Base-by-base conservation (phyloP, 2,797 vertebrate genomes). In the Hephaestus fuliginosus region DNA sequence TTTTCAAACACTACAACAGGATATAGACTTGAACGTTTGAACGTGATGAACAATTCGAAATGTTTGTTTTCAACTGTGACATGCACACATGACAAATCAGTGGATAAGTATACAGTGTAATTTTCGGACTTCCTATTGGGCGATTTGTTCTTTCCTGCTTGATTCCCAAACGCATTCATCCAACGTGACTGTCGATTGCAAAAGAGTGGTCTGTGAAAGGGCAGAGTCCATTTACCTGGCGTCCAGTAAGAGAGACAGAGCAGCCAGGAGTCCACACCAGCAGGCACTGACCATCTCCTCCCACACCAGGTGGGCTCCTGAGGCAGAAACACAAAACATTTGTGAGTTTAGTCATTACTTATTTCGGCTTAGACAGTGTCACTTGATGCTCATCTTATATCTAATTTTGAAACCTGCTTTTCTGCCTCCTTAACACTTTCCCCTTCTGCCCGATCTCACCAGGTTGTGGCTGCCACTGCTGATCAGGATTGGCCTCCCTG, bases 241-340 rank as follows among this genome's bases (percentile, higher is more conserved):
- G 63, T 99, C 98, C 25, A 99, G 95, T 60, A 99, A 96, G 30
- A 99, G 96, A 9, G 98, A 99, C 1, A 99, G 95, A 20, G 98
- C 98, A 81, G 98, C 98, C 43, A 99, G 95, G 0, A 99, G 96
- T 57, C 98, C 98, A 91, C 98, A 99, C 98, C 98, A 99, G 83
- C 98, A 99, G 2, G 98, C 98, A 5, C 95, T 97, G 80, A 99
- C 98, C 98, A 99, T 99, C 94, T 99, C 98, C 90, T 99, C 98
- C 98, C 98, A 99, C 72, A 99, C 98, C 84, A 96, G 93, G 93
- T 97, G 97, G 74, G 94, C 94, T 84, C 96, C 98, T 99, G 94
- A 92, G 41, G 84, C 78, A 92, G 15, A 86, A 25, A 77, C 52
- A 86, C 5, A 80, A 60, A 84, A 12, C 1, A 46, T 75, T 18